phyloP scores from a whole-genome alignment of 2,797 vertebrate genomes.

The Lepilemur ruficaudatus region DNA sequence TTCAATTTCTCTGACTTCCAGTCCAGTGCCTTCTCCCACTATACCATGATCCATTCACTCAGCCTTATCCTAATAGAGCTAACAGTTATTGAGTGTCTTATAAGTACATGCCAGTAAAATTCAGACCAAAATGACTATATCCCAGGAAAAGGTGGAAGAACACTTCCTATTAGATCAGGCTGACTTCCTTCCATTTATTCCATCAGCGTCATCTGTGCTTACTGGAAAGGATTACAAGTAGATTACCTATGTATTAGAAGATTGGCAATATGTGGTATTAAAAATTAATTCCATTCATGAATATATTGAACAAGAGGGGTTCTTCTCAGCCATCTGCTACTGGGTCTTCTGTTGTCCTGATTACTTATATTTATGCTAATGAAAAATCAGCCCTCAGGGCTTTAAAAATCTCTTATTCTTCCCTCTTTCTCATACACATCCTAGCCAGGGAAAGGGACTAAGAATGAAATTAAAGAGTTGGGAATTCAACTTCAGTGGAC shows the following conservation, averaged over 20 bases:
- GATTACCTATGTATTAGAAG: conserved; percentile 49
- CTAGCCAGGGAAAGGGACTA: neutral
- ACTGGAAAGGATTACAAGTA: neutral
- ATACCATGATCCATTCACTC: neutral
- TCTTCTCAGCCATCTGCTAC: conserved; percentile 55
- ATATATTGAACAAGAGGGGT: conserved; percentile 37
- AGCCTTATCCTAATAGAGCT: neutral
- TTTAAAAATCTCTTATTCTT: neutral
- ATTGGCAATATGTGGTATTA: conserved; percentile 61
- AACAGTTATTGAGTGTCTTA: neutral
- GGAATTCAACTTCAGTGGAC: neutral
- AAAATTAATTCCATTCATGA: conserved; percentile 64
- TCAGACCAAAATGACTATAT: conserved; percentile 17
- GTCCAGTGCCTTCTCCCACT: neutral
- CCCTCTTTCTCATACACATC: neutral
- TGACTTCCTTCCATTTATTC: conserved; percentile 29
- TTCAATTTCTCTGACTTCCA: conserved; percentile 34
- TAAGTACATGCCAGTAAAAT: conserved; percentile 3
- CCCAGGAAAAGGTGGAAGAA: conserved; percentile 19
- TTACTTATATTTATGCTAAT: conserved; percentile 54
- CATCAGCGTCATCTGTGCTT: conserved; percentile 30
- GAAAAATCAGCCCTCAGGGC: conserved; percentile 13
- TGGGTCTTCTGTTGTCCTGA: conserved; percentile 6
- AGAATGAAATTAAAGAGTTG: neutral
- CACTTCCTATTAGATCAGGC: neutral